Base-by-base conservation (phyloP, 2,888 invertebrate genomes). In the Tubulanus polymorphus region DNA sequence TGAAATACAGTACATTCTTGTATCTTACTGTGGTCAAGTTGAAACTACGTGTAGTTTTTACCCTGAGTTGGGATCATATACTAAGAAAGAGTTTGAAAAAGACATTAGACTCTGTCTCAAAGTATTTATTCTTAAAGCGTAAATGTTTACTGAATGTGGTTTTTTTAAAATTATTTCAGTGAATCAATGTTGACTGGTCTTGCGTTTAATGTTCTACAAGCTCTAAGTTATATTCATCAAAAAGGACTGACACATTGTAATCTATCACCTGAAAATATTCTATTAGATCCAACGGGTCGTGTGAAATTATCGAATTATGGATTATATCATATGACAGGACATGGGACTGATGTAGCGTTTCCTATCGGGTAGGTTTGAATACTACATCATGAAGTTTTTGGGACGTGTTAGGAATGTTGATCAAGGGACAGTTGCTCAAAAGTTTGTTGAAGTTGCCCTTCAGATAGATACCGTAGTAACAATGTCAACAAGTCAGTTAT, bases 261-360 rank as follows among this genome's bases (percentile, higher is more conserved):
- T 74, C 80, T 96, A 56, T 86, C 88, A 56, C 86, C 89, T 51
- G 88, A 90, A 67, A 92, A 91, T 78, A 87, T 96, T 66, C 81
- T 93, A 15, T 73, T 93, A 35, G 88, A 90, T 72, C 82, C 82
- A 46, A 81, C 85, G 71, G 66, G 71, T 18, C 59, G 86, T 72
- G 87, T 91, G 0, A 93, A 94, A 74, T 78, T 97, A 32, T 91
- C 91, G 68, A 92, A 93, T 79, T 95, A 90, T 83, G 96, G 95
- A n/a, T 80, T 95, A 65, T 92, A 88, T 79, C 87, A 89, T 68
- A 92, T 95, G 89, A 93, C 94, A 18, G 88, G 88, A 66, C 83
- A 84, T 73, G 94, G 93, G 15, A 86, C 84, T 71, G 87, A 91
- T 76, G 92, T 96, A 1, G 86, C 90, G 15, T 95, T 96, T 84